Evolutionary conservation across 2,888 invertebrate species (phyloP).

Genomic region (Ischnus inquisitorius): DNA sequence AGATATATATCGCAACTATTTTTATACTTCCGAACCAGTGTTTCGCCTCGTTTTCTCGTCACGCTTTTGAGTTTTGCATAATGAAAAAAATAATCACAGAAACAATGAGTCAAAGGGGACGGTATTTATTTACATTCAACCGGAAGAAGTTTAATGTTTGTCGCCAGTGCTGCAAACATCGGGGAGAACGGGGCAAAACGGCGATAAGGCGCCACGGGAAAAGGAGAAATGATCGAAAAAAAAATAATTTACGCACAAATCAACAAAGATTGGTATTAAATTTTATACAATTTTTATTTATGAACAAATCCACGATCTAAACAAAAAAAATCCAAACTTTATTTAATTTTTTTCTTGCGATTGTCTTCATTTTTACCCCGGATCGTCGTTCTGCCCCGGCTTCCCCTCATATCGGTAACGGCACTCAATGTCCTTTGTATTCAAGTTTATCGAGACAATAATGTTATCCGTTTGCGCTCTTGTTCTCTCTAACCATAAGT

Average conservation of each 20-base stretch:
- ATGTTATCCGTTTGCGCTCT: not conserved
- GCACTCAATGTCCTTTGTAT: not conserved
- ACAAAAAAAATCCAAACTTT: too few species aligned
- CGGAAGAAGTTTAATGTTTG: not conserved
- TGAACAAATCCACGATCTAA: too few species aligned
- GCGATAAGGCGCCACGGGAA: too few species aligned
- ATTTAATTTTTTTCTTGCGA: not conserved
- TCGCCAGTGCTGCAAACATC: not conserved
- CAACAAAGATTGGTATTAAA: too few species aligned
- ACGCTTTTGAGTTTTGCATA: not conserved
- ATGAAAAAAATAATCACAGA: not conserved
- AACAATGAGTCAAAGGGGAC: not conserved
- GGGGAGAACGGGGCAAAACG: too few species aligned
- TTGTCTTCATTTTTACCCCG: not conserved
- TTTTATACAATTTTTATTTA: too few species aligned
- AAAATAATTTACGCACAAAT: too few species aligned
- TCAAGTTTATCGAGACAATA: slow-evolving; percentile 1
- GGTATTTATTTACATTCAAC: not conserved
- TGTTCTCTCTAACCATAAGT: slow-evolving; percentile 9
- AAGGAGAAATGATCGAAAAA: too few species aligned
- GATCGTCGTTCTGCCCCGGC: not conserved
- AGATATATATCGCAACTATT: slow-evolving; percentile 57
- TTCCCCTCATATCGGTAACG: not conserved
- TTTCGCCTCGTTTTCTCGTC: not conserved
- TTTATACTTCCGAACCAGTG: slow-evolving; percentile 49